Base-by-base conservation (phyloP, 2,888 invertebrate species). In the Agrotis ipsilon region DNA sequence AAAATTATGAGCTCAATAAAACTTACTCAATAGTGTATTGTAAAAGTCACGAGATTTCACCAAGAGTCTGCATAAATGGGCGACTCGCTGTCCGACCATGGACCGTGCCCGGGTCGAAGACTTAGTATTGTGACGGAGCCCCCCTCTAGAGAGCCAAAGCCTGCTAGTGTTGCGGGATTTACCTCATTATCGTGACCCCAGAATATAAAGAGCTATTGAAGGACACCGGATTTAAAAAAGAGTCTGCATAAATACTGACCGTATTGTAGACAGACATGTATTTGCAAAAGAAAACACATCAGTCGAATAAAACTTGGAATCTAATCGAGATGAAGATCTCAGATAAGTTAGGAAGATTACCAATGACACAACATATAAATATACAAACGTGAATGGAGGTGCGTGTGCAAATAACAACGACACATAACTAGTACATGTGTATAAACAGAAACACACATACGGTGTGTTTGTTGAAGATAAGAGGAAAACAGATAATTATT, bases 401-500 rank as follows among this genome's bases (percentile, higher is more conserved):
- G 46, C 32, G 55, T 67, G 66, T 67, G 71, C 62, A 76, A 76
- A 67, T 71, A 78, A 45, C 2, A 52, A 24, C 0, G 4, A 59
- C 21, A 60, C 6, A 21, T 51, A 16, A 7, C 3, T 54, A 24
- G 0, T 18, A 11, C 11, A 7, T 18, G 16, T 16, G 19, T 11
- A 65, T 13, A 48, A 63, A 24, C 45, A 55, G 16, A 55, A 19
- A 58, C 24, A 55, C n/a, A 39, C 6, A 16, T 19, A 66, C 24
- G 48, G n/a, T 66, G 27, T 78, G 16, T 78, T 80, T 80, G 46
- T 32, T 48, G 19, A 55, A 69, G 76, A 80, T 80, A 80, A 69
- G 54, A 61, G 43, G n/a, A 46, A 62, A 45, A 51, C 46, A 55
- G 49, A 65, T n/a, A 21, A 54, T 54, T 64, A 54, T 61, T 64